These are phyloP conservation scores for Ctenicera cuprea DNA, from an alignment of 2,888 invertebrate genomes.

Conservation along the genomic window DNA sequence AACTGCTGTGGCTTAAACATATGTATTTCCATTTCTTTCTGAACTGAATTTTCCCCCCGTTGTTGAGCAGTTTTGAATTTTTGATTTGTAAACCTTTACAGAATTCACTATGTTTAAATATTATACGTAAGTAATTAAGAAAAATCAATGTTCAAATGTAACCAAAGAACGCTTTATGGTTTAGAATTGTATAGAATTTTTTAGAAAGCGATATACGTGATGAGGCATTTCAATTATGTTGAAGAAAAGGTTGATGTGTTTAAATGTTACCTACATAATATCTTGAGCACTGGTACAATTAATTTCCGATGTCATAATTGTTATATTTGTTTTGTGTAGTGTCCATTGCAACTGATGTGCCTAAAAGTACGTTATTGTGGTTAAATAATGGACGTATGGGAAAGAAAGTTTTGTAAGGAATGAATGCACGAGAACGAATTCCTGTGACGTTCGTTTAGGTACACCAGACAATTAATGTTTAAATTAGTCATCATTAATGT, in stretches of 20 bases:
- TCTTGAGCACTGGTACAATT: slow-evolving; percentile 18
- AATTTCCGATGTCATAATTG: slow-evolving; percentile 33
- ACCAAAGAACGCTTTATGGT: slow-evolving; percentile 48
- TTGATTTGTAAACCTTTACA: not conserved
- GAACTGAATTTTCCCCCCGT: not conserved
- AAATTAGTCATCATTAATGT: slow-evolving; percentile 3
- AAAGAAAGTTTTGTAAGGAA: not conserved
- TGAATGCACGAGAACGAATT: not conserved
- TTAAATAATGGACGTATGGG: not conserved
- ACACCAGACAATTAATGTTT: not conserved
- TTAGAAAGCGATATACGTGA: slow-evolving; percentile 43
- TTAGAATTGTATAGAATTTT: slow-evolving; percentile 46
- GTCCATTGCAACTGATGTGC: not conserved
- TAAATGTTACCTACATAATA: slow-evolving; percentile 25
- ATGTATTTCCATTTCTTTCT: too few relatives aligned
- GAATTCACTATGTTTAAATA: slow-evolving; percentile 26
- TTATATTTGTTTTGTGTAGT: slow-evolving; percentile 10
- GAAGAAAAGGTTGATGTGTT: slow-evolving; percentile 25
- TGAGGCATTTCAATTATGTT: slow-evolving; percentile 36
- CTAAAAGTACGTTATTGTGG: slow-evolving; percentile 4
- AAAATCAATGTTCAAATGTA: slow-evolving; percentile 47
- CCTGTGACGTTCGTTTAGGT: not conserved
- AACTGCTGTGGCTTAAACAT: too few relatives aligned
- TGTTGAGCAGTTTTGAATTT: not conserved
- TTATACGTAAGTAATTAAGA: slow-evolving; percentile 38